Percentiles rank a stretch among this genome's conserved stretches.
Evolutionary conservation across 2,888 invertebrate species (phyloP).

Genomic region (Cordilura impudica): DNA sequence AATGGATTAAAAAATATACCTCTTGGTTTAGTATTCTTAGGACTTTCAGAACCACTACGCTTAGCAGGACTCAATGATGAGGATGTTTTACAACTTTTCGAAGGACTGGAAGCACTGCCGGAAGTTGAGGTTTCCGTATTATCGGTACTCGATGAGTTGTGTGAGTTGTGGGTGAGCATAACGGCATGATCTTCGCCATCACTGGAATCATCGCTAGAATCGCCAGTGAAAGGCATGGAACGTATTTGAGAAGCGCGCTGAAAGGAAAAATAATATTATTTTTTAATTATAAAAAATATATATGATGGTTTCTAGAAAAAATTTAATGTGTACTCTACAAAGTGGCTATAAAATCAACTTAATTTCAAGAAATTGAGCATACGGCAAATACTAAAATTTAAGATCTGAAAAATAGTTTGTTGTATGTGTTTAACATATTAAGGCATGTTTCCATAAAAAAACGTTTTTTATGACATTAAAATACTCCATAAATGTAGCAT

Average conservation of each 20-base stretch:
- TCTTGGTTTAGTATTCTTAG: constrained; percentile 86
- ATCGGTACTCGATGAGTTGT: constrained; percentile 79
- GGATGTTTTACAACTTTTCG: constrained; percentile 91
- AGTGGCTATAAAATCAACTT: not conserved
- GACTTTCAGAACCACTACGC: constrained; percentile 88
- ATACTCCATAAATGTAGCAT: constrained; percentile 5
- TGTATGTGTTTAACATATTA: too few relatives aligned
- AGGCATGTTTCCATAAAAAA: too few relatives aligned
- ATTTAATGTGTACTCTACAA: not conserved
- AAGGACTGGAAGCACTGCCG: constrained; percentile 87
- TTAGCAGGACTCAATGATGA: constrained; percentile 92
- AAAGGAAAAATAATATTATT: constrained; percentile 15
- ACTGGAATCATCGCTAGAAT: constrained; percentile 96
- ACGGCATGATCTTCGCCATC: constrained; percentile 88
- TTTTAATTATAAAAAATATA: not conserved
- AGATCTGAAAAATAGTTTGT: too few relatives aligned
- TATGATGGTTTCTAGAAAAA: not conserved
- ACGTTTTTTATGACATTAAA: constrained; percentile 7
- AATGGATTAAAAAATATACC: too few relatives aligned
- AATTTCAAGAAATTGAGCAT: too few relatives aligned
- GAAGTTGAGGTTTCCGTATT: constrained; percentile 81
- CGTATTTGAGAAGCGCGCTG: constrained; percentile 96
- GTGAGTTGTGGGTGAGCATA: constrained; percentile 78
- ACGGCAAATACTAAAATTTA: too few relatives aligned
- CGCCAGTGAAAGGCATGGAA: constrained; percentile 96